Conservation (phyloP, 2,113 vertebrate genomes). For the Notothenia rossii region DNA sequence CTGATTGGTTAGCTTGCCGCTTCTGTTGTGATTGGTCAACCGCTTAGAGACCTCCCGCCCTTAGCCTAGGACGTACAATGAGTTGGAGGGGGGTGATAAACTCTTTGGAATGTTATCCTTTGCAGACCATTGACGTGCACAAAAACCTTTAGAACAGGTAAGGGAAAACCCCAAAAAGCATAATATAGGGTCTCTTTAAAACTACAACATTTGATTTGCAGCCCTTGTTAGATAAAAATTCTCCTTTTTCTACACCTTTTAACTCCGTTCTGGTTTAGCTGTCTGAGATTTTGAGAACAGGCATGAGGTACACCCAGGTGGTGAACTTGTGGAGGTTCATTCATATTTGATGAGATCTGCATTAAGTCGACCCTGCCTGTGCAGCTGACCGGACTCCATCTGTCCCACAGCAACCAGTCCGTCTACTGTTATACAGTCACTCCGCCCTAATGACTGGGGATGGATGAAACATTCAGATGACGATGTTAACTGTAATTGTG, state of each 20-base stretch:
- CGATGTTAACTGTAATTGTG: conserved; percentile 15
- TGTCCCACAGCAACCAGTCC: conserved; percentile 16
- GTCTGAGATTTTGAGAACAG: conserved; percentile 17
- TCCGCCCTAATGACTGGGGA: conserved; percentile 8
- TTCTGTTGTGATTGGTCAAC: too few relatives aligned
- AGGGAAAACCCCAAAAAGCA: too few relatives aligned
- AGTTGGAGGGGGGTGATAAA: too few relatives aligned
- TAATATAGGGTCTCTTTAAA: too few relatives aligned
- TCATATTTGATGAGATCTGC: conserved; percentile 75
- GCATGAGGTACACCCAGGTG: conserved; percentile 57
- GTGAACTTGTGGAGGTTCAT: conserved; percentile 60
- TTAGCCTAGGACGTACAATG: too few relatives aligned
- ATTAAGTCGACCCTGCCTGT: conserved; percentile 45
- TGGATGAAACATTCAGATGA: background rate
- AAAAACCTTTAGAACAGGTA: too few relatives aligned
- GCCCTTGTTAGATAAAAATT: background rate
- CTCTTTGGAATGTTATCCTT: too few relatives aligned
- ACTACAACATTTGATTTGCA: too few relatives aligned
- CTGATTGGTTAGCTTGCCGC: too few relatives aligned
- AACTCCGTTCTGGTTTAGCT: background rate
- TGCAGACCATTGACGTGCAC: too few relatives aligned
- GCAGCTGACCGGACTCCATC: conserved; percentile 65
- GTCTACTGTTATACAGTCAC: conserved; percentile 13
- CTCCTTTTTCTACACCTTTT: background rate
- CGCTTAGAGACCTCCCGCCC: too few relatives aligned